A percentile compares a stretch with the other conserved stretches of the same genome.
These are phyloP conservation scores for Menura novaehollandiae DNA, from an alignment of 2,113 vertebrate species.

Conservation along the genomic window DNA sequence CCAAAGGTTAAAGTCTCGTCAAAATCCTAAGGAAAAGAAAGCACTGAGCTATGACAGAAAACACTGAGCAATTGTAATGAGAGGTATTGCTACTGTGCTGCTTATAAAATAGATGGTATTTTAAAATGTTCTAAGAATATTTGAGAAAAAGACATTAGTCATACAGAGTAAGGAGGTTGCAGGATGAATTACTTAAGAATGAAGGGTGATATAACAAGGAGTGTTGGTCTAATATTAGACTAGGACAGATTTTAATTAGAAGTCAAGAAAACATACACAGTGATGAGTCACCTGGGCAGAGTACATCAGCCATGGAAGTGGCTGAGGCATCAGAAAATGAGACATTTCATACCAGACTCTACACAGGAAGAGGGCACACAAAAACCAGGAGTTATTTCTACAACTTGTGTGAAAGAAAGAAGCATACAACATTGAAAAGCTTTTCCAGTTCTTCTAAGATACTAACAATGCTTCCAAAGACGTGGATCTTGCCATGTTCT, in stretches of 20 bases:
- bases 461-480: neutral
- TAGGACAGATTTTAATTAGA: conserved; percentile 54
- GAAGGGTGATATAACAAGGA: conserved; percentile 46
- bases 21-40: conserved; percentile 26
- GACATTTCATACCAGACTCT: neutral
- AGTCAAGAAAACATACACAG: conserved; percentile 46
- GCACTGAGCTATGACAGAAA: conserved; percentile 30
- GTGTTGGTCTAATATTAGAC: conserved; percentile 44
- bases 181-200: conserved; percentile 53
- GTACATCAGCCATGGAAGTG: conserved; percentile 18
- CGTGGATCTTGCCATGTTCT: neutral
- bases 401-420: neutral
- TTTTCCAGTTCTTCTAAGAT: neutral
- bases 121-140: conserved; percentile 59
- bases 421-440: neutral
- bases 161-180: conserved; percentile 37
- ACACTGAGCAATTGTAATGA: neutral
- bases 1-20: neutral
- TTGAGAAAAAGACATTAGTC: conserved; percentile 58
- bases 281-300: conserved; percentile 50
- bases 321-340: conserved; percentile 15
- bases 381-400: neutral
- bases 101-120: conserved; percentile 58
- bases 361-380: neutral
- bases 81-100: neutral